phyloP scores from a whole-genome alignment of 2,888 invertebrate genomes.

The Allacma fusca region DNA sequence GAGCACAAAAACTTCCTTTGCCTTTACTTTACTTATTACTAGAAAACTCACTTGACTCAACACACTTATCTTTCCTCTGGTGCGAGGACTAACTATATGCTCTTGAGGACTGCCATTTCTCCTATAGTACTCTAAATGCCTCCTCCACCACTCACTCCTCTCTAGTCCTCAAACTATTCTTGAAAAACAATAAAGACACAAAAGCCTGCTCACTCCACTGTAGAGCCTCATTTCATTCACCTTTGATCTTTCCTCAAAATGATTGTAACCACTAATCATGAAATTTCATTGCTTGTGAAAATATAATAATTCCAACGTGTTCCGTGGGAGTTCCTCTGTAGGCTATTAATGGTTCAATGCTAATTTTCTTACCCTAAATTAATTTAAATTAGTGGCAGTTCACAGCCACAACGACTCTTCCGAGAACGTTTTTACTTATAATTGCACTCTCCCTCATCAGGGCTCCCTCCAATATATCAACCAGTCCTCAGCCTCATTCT shows the following conservation, averaged over 20 bases:
- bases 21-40: not conserved
- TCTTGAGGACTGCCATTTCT: not conserved
- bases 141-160: not conserved
- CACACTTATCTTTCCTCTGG: not conserved
- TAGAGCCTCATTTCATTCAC: constrained; percentile 12
- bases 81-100: not conserved
- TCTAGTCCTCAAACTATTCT: not conserved
- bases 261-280: constrained; percentile 14
- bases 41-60: not conserved
- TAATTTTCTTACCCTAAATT: constrained; percentile 8
- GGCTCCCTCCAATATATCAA: too few species aligned
- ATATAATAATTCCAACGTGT: not conserved
- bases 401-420: not conserved
- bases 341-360: constrained; percentile 6
- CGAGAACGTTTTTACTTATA: not conserved
- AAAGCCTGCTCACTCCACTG: not conserved
- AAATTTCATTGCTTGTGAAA: constrained; percentile 8
- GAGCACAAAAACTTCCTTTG: not conserved
- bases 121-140: not conserved
- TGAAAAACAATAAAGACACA: constrained; percentile 5
- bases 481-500: too few species aligned
- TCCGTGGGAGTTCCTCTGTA: not conserved
- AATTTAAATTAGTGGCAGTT: constrained; percentile 18
- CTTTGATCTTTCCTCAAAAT: constrained; percentile 3
- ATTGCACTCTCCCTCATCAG: too few species aligned